Evolutionary conservation across 92 coral and sea anemone genomes (phyloP), one percentile per base, ranked within the genome.

Genomic region (Palythoa grandis): DNA sequence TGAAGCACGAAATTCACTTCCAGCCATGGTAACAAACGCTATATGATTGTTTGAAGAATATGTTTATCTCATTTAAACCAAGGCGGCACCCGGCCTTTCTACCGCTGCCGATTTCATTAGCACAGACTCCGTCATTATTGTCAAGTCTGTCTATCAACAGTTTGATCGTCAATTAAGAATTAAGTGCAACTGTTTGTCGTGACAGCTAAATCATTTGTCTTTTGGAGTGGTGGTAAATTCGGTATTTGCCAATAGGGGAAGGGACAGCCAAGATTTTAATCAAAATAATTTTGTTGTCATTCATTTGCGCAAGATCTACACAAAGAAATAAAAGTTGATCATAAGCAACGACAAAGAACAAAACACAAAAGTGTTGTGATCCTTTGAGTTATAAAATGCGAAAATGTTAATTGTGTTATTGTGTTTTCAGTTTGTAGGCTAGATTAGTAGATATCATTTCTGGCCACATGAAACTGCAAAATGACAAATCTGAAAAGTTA

Each of bases 61-160:
- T 76, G 82, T 76, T 76, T 76, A 76, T 76, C 82, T 76, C 82
- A 23, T 80, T 66, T 40, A 24, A 65, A 43, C 74, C 85, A 35
- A 80, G 58, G 85, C 85, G 47, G 75, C 75, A 37, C 61, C 74
- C 20, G 47, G 23, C 20, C 40, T 79, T 63, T 48, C 43, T 61
- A 22, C 60, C 29, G 52, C 85, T 80, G 74, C 43, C 85, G 85
- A 80, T 80, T 80, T 80, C 54, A 80, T 80, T 80, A 80, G 66
- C 85, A 63, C 74, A 40, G 57, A 24, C 73, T 80, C 70, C 74
- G 65, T 80, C 73, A 66, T 80, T 80, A 70, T 80, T 67, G 43
- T 13, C 48, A 47, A 15, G 69, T 77, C 82, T 38, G 70, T 77
- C 82, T 67, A 77, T 77, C 82, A 77, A 57, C 82, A 77, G 23